Evolutionary conservation across 2,113 vertebrate genomes (phyloP), one percentile per base, ranked within the genome.

Genomic region (Tor tambroides): DNA sequence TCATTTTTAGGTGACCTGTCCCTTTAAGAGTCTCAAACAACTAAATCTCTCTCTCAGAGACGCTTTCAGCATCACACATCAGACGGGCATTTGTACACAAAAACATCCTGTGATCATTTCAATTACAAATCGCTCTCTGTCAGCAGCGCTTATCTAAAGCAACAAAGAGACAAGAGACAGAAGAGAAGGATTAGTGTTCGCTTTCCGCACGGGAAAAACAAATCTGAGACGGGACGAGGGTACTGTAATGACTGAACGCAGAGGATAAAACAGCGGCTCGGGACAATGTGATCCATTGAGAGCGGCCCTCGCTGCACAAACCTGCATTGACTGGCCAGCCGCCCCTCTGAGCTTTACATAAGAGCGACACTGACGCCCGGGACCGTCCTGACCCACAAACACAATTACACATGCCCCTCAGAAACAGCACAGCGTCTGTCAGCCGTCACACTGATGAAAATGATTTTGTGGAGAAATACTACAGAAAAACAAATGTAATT

Each of bases 241-340:
- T 59, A 14, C 30, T 59, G 54, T 59, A 78, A 19, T 8, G 8
- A 71, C 23, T 23, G 35, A n/a, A 11, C 19, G 67, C 12, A 49
- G 51, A 30, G 8, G 17, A 10, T 35, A 72, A 69, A 17, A 3
- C 17, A 72, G 69, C n/a, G 26, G 26, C 19, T 23, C 4, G 8
- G 28, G 90, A 95, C 93, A 94, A 94, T 92, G 92, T 92, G 90
- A 74, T 86, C 91, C 92, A 94, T 93, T 95, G 93, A 94, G 91
- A 87, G 51, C 85, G 3, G 86, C 92, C 91, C 93, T 92, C 89
- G 92, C 89, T 88, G 86, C 90, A 91, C 93, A 92, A 90, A 92
- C 89, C 85, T 87, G 90, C 92, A 89, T 77, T 89, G 91, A 93
- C 93, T 91, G 85, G 15, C 30, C 46, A 3, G 46, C 38, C 28